A percentile compares a stretch with the other conserved stretches of the same genome.
phyloP scores from a whole-genome alignment of 2,888 invertebrate species.

The Psylliodes chrysocephalus region DNA sequence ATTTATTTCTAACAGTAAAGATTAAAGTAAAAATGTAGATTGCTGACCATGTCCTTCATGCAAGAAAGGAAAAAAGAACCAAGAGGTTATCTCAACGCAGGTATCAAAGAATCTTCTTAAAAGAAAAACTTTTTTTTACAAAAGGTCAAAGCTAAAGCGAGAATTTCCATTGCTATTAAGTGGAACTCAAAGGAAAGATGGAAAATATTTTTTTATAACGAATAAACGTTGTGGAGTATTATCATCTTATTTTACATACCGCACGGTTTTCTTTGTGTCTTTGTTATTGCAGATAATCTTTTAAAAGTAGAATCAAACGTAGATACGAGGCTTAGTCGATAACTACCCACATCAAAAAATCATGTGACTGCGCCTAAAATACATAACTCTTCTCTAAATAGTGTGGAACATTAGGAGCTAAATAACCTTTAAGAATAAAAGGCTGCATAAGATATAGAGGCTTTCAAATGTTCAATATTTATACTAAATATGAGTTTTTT shows the following conservation, averaged over 20 bases:
- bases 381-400: too few relatives aligned
- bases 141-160: conserved; percentile 28
- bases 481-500: too few relatives aligned
- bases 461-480: too few relatives aligned
- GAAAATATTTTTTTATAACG: conserved; percentile 7
- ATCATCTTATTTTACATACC: conserved; percentile 5
- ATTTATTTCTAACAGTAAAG: not conserved
- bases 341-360: too few relatives aligned
- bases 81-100: conserved; percentile 5
- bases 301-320: not conserved
- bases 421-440: too few relatives aligned
- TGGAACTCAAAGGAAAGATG: conserved; percentile 22
- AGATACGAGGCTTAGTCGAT: too few relatives aligned
- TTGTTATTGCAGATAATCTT: not conserved
- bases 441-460: too few relatives aligned
- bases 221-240: not conserved
- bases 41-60: not conserved
- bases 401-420: too few relatives aligned
- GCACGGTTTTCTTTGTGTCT: not conserved
- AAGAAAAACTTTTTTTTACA: conserved; percentile 23
- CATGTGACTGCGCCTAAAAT: too few relatives aligned
- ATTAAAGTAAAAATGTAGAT: conserved; percentile 27
- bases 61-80: not conserved
- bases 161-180: conserved; percentile 32
- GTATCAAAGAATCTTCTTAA: conserved; percentile 20